Evolutionary conservation across 92 coral and sea anemone genomes (phyloP).

Genomic region (Umimayanthus chanpuru): DNA sequence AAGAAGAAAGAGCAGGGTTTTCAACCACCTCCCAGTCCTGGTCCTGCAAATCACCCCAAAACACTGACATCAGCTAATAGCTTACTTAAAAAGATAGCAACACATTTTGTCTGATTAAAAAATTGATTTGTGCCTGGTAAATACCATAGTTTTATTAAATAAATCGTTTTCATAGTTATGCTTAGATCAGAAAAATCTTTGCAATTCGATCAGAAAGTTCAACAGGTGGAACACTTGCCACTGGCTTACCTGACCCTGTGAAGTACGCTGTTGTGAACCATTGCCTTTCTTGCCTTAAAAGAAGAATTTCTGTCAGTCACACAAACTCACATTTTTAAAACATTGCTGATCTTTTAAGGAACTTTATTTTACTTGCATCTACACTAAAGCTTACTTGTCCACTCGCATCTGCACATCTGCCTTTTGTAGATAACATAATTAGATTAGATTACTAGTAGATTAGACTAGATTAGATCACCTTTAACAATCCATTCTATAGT

Average conservation of each 20-base stretch:
- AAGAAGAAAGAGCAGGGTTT: slow-evolving; percentile 50
- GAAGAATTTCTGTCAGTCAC: not conserved
- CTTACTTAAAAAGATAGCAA: not conserved
- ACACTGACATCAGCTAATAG: not conserved
- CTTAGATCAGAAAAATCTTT: no score
- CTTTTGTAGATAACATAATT: no score
- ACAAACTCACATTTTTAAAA: not conserved
- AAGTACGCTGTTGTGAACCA: not conserved
- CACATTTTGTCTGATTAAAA: not conserved
- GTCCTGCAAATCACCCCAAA: slow-evolving; percentile 54
- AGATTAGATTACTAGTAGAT: no score
- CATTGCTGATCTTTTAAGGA: not conserved
- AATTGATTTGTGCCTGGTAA: not conserved
- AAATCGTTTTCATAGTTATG: no score
- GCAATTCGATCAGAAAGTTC: not conserved
- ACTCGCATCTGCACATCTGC: no score
- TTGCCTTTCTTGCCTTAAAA: slow-evolving; percentile 9
- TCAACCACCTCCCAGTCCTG: slow-evolving; percentile 87
- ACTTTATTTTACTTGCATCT: no score
- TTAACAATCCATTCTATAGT: not conserved
- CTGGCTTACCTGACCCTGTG: slow-evolving; percentile 21
- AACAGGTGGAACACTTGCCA: no score
- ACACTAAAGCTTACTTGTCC: no score
- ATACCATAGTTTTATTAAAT: no score
- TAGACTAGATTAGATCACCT: no score